phyloP scores from a whole-genome alignment of 92 coral and sea anemone species.

The Zoanthus gigantus region DNA sequence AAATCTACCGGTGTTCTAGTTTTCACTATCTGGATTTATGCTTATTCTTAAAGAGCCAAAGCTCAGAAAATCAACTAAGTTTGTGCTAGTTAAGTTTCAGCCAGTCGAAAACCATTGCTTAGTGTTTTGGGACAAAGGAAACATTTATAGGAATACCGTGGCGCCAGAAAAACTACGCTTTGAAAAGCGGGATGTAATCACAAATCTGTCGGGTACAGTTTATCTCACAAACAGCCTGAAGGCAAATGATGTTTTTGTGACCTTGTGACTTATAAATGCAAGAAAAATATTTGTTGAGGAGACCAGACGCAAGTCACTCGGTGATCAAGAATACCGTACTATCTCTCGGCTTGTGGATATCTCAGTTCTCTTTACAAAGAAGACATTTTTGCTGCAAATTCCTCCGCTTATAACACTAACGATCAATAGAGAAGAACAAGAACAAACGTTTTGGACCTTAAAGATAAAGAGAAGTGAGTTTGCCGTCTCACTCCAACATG shows the following conservation, averaged over 20 bases:
- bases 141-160: neutral
- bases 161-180: neutral
- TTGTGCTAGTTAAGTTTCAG: neutral
- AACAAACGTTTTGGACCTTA: neutral
- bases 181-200: neutral
- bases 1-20: neutral
- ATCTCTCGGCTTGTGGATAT: neutral
- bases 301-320: neutral
- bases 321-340: neutral
- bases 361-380: neutral
- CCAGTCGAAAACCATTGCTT: neutral
- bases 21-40: neutral
- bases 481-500: neutral
- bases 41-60: neutral
- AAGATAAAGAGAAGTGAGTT: neutral
- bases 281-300: slow-evolving; percentile 29
- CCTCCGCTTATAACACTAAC: no score
- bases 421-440: neutral
- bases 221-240: slow-evolving; percentile 1
- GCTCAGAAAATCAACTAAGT: neutral
- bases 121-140: neutral
- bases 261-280: slow-evolving; percentile 20
- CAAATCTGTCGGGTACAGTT: neutral
- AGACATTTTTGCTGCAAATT: neutral
- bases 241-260: slow-evolving; percentile 12